Evolutionary conservation across 1,140 invertebrate genomes (phyloP), one percentile per base, ranked within the genome.

Genomic region (Amyelois transitella): DNA sequence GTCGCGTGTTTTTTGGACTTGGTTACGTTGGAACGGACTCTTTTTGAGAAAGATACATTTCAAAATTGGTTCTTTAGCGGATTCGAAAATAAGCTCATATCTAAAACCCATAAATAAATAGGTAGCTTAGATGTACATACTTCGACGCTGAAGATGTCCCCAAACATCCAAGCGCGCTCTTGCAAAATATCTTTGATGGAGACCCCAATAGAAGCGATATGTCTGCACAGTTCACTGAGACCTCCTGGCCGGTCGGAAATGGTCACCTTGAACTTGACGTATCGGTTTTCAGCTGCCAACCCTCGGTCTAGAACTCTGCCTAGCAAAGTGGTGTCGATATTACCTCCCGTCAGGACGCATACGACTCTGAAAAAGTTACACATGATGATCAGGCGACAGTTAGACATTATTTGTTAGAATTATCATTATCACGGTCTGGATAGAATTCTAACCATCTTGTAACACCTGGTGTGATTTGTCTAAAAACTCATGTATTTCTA

Each of bases 161-260:
- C 92, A 24, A 92, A 92, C 8, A 98, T 91, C 96, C 97, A 98
- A 4, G 97, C 96, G 56, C 97, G 89, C 81, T 98, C 97, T 81
- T 98, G 97, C 81, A 96, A 94, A 53, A 98, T 96, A 71, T 98
- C 96, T 82, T 98, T 98, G 51, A 98, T 96, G 28, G 95, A 96
- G 3, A 96, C 96, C 1, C 96, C 96, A 20, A 94, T 88, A 2
- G 91, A 91, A 0, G 92, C 90, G 4, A 98, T 90, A 12, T 95
- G 75, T 64, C 91, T 91, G 66, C 95, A 95, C 0, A 98, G 89
- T 74, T 98, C 96, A 3, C 95, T 92, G 48, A 98, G 96, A 10
- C 96, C 96, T 18, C 94, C 94, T 0, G 94, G 95, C 60, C 94
- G 86, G 86, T 98, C 96, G 68, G 92, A 94, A 0, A 97, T 93